Evolutionary conservation across 2,797 vertebrate genomes (phyloP).

Genomic region (Petrocephalus schoutedeni): DNA sequence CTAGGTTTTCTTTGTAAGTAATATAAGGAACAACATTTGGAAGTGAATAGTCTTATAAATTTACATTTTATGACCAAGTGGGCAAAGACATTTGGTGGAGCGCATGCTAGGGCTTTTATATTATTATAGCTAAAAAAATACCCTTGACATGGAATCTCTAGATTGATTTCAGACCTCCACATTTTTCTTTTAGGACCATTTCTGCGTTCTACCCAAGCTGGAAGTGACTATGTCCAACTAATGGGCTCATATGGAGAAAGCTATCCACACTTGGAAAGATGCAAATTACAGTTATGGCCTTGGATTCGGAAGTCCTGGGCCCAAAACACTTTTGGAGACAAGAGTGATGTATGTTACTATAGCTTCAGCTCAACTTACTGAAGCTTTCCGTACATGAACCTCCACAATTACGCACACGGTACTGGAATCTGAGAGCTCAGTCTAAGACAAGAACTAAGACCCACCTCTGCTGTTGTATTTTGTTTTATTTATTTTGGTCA

Average conservation of each 20-base stretch:
- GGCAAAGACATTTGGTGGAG: neutral
- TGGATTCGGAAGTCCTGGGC: neutral
- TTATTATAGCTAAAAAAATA: neutral
- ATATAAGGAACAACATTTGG: neutral
- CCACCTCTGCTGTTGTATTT: neutral
- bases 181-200: neutral
- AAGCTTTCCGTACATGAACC: neutral
- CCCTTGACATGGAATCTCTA: neutral
- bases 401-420: neutral
- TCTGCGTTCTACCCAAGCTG: slow-evolving; percentile 4
- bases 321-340: neutral
- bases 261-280: neutral
- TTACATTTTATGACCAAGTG: neutral
- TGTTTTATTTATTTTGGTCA: neutral
- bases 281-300: neutral
- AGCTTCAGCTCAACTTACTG: neutral
- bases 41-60: neutral
- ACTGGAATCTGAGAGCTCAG: neutral
- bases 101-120: neutral
- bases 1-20: neutral
- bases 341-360: neutral
- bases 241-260: neutral
- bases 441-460: neutral
- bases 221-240: neutral
- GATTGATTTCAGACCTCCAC: neutral